Evolutionary conservation across 2,888 invertebrate species (phyloP), one percentile per base, ranked within the genome.

Genomic region (Patella depressa): DNA sequence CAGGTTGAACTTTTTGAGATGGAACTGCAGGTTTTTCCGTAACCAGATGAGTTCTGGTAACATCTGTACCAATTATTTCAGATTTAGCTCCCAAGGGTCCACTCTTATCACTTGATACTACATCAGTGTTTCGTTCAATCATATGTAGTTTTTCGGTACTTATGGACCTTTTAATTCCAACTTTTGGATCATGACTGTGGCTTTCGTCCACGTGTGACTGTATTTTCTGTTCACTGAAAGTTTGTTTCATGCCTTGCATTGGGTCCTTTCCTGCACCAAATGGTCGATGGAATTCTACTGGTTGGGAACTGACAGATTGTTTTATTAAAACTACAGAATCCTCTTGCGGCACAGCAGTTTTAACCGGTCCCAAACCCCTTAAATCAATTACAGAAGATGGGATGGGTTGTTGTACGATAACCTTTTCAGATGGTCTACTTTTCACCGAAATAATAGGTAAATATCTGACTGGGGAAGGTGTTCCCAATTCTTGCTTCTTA

Each of bases 191-290:
- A 19, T 65, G 19, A 24, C 65, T 24, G 5, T 19, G 24, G 11
- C 19, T 65, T 24, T 65, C 65, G 65, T 19, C 65, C 24, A 24
- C 24, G 9, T 65, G 65, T 3, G 65, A 24, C 24, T 65, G 65
- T 24, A 65, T 65, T 24, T 65, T 24, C 15, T 65, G 65, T 17
- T 19, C 24, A 14, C 19, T 65, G 5, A 65, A 65, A 2, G 65
- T 65, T 65, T 65, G 65, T 24, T 65, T 65, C 65, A 65, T 24
- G 19, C 65, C 65, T 14, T 65, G 65, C 19, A 65, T 65, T 24
- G 65, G 65, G 14, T 65, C 65, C 5, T 65, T 65, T 24, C 65
- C 65, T 0, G 65, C 2, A 24, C 65, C 65, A 24, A 65, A 65
- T 65, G 65, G 65, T 65, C 14, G 11, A 14, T 24, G 19, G 65